Evolutionary conservation across 2,797 vertebrate genomes (phyloP), one percentile per base, ranked within the genome.

Genomic region (Trachurus trachurus): DNA sequence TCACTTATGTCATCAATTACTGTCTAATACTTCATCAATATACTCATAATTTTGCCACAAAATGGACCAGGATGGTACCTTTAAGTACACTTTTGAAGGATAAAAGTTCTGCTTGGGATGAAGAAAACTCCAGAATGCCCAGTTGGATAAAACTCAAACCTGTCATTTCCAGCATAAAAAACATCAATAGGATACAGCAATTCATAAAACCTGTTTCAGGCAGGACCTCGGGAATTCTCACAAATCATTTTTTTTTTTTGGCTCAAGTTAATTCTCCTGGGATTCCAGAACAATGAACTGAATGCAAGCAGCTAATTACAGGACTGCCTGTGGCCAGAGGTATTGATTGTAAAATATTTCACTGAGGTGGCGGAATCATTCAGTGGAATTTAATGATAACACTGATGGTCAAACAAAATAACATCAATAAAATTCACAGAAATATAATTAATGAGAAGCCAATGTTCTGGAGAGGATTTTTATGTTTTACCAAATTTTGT

Each of bases 241-340:
- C 52, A 26, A 31, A 2, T 53, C 22, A 16, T 4, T 17, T 19
- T 29, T 15, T 31, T 11, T 59, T 71, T n/a, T 29, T 11, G 1
- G 22, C 37, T 62, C 13, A 16, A 17, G n/a, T 68, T 72, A 61
- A 61, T 62, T 1, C 53, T 68, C 56, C 0, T 6, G 26, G 66
- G 66, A 34, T 50, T 66, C 61, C 37, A 62, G 42, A 29, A 69
- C 49, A 76, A 58, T 71, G 19, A 11, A 75, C 9, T 56, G 31
- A 53, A 49, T 19, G 57, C 60, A 66, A 31, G 37, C 4, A 81
- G 67, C 68, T 79, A 70, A 84, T 82, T 84, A 84, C 76, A 71
- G 42, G n/a, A 50, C 52, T 13, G 67, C 29, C 52, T 47, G 61
- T n/a, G 57, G 73, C 31, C 50, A 13, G 4, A 50, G 6, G 0